Evolutionary conservation across 2,888 invertebrate species (phyloP).

Genomic region (Drosophila austrosaltans): DNA sequence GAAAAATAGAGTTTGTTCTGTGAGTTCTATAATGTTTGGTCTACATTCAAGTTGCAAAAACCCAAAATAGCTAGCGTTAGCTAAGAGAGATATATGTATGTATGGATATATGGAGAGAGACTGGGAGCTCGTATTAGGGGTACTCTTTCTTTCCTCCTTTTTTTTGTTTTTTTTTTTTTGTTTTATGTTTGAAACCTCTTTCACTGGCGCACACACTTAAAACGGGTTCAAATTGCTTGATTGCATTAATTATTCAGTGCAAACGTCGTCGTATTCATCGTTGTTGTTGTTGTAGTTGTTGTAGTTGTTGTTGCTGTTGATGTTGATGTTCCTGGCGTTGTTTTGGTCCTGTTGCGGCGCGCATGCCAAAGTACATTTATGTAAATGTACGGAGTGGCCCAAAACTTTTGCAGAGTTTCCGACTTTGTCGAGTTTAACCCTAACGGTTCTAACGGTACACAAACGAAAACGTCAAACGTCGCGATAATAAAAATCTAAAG

Average conservation of each 20-base stretch:
- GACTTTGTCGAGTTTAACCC: constrained; percentile 31
- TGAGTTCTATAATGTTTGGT: constrained; percentile 26
- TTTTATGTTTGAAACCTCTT: constrained; percentile 59
- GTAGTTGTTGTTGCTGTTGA: constrained; percentile 8
- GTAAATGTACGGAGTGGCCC: constrained; percentile 52
- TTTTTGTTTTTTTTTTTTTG: constrained; percentile 31
- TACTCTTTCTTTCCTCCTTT: not conserved
- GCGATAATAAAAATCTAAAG: constrained; percentile 67
- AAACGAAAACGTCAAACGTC: constrained; percentile 43
- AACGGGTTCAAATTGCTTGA: constrained; percentile 70
- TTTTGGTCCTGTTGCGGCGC: constrained; percentile 30
- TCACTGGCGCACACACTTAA: constrained; percentile 44
- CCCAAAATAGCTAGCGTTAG: not conserved
- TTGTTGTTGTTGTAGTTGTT: constrained; percentile 2
- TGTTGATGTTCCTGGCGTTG: constrained; percentile 5
- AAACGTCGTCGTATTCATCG: constrained; percentile 36
- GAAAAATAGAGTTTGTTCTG: constrained; percentile 21
- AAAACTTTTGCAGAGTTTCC: constrained; percentile 54
- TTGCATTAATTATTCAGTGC: constrained; percentile 77
- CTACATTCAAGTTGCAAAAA: constrained; percentile 5
- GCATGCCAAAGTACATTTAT: constrained; percentile 57
- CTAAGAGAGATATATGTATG: not conserved
- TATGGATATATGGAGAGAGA: not conserved
- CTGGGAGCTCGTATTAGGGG: constrained; percentile 20
- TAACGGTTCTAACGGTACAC: constrained; percentile 1